Base-by-base conservation (phyloP, 2,113 vertebrate genomes). In the Protobothrops flavoviridis region DNA sequence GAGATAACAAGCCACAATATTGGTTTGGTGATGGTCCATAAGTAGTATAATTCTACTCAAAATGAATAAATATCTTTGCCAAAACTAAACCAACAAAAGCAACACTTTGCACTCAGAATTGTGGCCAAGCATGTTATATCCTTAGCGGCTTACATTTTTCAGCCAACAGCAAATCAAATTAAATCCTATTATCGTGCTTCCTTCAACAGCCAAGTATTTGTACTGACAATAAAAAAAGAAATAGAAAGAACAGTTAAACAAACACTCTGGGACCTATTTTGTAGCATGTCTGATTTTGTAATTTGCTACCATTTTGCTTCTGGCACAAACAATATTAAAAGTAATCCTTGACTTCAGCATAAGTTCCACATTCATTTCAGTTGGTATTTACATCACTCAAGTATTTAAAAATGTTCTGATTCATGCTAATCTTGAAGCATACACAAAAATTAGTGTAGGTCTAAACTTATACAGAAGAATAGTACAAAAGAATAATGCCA, bases 111-210 rank as follows among this genome's bases (percentile, higher is more conserved):
- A 52, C 56, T 88, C 29, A 88, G 15, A 61, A 64, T 88, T 53
- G 57, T 64, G 57, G 57, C 57, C 48, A 55, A 64, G 45, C 81
- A 92, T 87, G 89, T 12, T 92, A 39, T 33, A 20, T 0, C 0
- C 86, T 43, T 91, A 2, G 52, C 33, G n/a, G 89, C 69, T 0
- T 64, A 1, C 3, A 24, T 57, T 90, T 81, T 45, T 88, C 50
- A 94, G 56, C 0, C 5, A 90, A 91, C 52, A 93, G 1, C 92
- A 94, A 85, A 92, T 91, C n/a, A 86, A 94, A 93, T 90, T 29
- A 88, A 93, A 93, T 45, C 15, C 53, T 11, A 26, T 0, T 1
- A 85, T 29, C 0, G 10, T 91, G 15, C 91, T 95, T 90, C 4
- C 0, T 48, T 90, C 86, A 8, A 45, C 93, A 87, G 29, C 1